A percentile compares a stretch with the other conserved stretches of the same genome.
Evolutionary conservation across 2,797 vertebrate species (phyloP).

Genomic region (Cirrhinus molitorella): DNA sequence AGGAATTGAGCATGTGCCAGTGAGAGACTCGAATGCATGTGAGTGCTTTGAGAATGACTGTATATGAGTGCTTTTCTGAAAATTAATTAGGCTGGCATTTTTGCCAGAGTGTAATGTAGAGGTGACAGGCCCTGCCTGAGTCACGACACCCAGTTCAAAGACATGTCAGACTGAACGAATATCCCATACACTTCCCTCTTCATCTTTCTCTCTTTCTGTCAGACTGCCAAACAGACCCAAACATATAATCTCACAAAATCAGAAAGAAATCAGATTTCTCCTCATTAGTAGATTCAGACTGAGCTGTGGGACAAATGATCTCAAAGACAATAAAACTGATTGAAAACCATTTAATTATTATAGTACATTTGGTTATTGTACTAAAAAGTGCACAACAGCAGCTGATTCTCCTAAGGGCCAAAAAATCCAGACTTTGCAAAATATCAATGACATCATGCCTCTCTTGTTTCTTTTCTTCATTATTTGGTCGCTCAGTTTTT

Average conservation of each 20-base stretch:
- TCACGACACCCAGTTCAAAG: constrained; percentile 49
- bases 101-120: constrained; percentile 25
- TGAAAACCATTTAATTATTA: constrained; percentile 7
- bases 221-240: constrained; percentile 27
- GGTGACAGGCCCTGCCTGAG: constrained; percentile 31
- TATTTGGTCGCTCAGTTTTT: not conserved
- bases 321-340: constrained; percentile 11
- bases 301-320: not conserved
- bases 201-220: constrained; percentile 10
- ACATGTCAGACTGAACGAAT: constrained; percentile 44
- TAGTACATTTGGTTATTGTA: not conserved
- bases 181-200: constrained; percentile 12
- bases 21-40: not conserved
- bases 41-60: not conserved
- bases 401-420: constrained; percentile 26
- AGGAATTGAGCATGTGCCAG: not conserved
- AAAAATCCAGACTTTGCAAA: constrained; percentile 13
- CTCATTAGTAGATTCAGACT: constrained; percentile 5
- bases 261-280: constrained; percentile 9
- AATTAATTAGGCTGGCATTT: constrained; percentile 47
- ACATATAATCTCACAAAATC: constrained; percentile 38
- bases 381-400: not conserved
- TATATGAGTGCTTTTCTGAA: constrained; percentile 20
- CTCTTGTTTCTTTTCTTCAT: constrained; percentile 3
- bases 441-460: constrained; percentile 24